Conservation (phyloP, 2,113 vertebrate genomes). For the Chloebia gouldiae region DNA sequence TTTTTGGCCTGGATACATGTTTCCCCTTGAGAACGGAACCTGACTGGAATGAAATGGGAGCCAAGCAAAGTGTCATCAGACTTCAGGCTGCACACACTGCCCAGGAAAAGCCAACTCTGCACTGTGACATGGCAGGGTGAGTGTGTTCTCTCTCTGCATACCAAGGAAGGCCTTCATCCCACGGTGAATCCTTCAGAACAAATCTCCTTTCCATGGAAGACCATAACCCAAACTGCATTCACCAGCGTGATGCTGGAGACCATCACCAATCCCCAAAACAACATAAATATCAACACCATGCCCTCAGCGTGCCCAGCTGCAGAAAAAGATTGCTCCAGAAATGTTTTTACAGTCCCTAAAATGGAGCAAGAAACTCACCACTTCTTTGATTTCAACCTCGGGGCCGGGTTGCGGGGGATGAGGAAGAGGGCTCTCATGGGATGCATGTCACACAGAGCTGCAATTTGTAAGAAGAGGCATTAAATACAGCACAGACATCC, state of each 20-base stretch:
- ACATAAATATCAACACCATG: not conserved
- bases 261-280: not conserved
- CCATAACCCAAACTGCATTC: not conserved
- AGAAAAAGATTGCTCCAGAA: not conserved
- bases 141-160: not conserved
- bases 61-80: not conserved
- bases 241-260: not conserved
- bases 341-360: rapidly evolving
- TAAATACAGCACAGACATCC: not conserved
- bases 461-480: conserved; percentile 48
- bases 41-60: not conserved
- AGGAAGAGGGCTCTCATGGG: conserved; percentile 99
- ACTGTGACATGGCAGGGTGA: not conserved
- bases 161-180: not conserved
- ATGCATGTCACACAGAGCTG: conserved; percentile 99
- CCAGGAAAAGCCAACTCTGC: not conserved
- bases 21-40: conserved; percentile 52
- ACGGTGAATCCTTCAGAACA: rapidly evolving
- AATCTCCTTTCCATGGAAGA: not conserved
- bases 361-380: conserved; percentile 80
- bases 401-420: conserved; percentile 95
- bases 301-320: rapidly evolving
- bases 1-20: conserved; percentile 24
- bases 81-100: not conserved
- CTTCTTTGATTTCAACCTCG: conserved; percentile 97